A percentile compares a stretch with the other conserved stretches of the same genome.
phyloP scores from a whole-genome alignment of 2,888 invertebrate genomes.

The Ectemnius cavifrons region DNA sequence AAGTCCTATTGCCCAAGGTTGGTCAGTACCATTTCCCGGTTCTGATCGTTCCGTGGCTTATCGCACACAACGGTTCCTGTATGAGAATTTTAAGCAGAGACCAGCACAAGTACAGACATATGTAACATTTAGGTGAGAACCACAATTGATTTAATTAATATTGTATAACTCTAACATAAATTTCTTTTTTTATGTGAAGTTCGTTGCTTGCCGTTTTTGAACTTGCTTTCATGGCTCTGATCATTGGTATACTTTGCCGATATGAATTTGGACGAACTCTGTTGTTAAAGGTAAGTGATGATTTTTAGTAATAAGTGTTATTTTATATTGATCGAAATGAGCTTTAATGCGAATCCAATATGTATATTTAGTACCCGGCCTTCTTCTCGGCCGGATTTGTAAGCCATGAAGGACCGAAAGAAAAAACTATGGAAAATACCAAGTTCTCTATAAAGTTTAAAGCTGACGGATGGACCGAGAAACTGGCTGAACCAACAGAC shows the following conservation, averaged over 20 bases:
- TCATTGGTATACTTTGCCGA: slow-evolving; percentile 83
- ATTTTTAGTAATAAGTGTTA: slow-evolving; percentile 1
- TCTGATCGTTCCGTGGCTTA: slow-evolving; percentile 90
- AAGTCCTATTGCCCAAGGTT: slow-evolving; percentile 76
- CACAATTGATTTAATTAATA: slow-evolving; percentile 6
- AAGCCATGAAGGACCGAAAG: slow-evolving; percentile 83
- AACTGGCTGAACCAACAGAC: slow-evolving; percentile 80
- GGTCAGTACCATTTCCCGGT: slow-evolving; percentile 90
- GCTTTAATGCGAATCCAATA: neutral
- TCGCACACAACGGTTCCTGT: slow-evolving; percentile 89
- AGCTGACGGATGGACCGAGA: slow-evolving; percentile 89
- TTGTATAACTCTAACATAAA: neutral
- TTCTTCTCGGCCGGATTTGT: slow-evolving; percentile 86
- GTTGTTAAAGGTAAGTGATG: slow-evolving; percentile 81
- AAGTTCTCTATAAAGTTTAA: slow-evolving; percentile 85
- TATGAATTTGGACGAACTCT: slow-evolving; percentile 83
- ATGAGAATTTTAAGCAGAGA: slow-evolving; percentile 83
- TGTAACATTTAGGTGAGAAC: slow-evolving; percentile 78
- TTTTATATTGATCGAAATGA: neutral
- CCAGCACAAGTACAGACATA: slow-evolving; percentile 91
- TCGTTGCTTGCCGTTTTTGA: slow-evolving; percentile 80
- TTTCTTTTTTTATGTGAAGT: slow-evolving; percentile 65
- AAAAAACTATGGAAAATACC: slow-evolving; percentile 81
- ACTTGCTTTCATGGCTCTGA: slow-evolving; percentile 80
- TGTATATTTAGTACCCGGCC: slow-evolving; percentile 81